Conservation (phyloP, 2,888 invertebrate genomes). For the Hymenopus coronatus region DNA sequence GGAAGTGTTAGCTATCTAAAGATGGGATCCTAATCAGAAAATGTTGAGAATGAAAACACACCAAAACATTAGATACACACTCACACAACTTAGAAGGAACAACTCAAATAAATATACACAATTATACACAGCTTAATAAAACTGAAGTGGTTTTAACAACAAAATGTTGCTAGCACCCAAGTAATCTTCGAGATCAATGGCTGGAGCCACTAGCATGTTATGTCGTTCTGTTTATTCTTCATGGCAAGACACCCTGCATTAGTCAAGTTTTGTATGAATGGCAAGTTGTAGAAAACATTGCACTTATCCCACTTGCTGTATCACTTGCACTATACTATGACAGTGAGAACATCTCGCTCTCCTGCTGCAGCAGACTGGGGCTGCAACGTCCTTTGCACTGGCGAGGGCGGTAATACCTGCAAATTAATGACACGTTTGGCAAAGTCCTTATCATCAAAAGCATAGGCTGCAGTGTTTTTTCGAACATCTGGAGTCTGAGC, state of each 20-base stretch:
- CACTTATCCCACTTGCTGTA: slow-evolving; percentile 13
- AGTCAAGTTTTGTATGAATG: background rate
- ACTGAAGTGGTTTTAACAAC: background rate
- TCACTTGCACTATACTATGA: slow-evolving; percentile 27
- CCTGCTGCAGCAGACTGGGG: slow-evolving; percentile 25
- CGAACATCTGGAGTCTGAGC: slow-evolving; percentile 81
- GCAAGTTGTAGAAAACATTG: slow-evolving; percentile 11
- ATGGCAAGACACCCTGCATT: background rate
- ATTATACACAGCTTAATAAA: slow-evolving; percentile 11
- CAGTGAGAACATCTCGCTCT: slow-evolving; percentile 34
- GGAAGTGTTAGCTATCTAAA: background rate
- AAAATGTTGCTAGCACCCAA: background rate
- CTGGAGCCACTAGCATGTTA: background rate
- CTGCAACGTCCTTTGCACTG: slow-evolving; percentile 36
- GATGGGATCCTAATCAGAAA: background rate
- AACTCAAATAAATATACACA: slow-evolving; percentile 28
- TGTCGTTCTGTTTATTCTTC: too few relatives aligned
- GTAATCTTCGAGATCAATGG: background rate
- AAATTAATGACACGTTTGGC: slow-evolving; percentile 62
- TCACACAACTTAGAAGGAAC: slow-evolving; percentile 23
- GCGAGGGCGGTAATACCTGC: slow-evolving; percentile 29
- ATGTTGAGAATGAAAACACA: background rate
- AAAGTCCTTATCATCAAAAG: slow-evolving; percentile 68
- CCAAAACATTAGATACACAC: background rate
- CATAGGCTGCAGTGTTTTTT: slow-evolving; percentile 70